These are phyloP conservation scores for Netelia fuscicornis DNA, from an alignment of 2,888 invertebrate species.

Conservation along the genomic window DNA sequence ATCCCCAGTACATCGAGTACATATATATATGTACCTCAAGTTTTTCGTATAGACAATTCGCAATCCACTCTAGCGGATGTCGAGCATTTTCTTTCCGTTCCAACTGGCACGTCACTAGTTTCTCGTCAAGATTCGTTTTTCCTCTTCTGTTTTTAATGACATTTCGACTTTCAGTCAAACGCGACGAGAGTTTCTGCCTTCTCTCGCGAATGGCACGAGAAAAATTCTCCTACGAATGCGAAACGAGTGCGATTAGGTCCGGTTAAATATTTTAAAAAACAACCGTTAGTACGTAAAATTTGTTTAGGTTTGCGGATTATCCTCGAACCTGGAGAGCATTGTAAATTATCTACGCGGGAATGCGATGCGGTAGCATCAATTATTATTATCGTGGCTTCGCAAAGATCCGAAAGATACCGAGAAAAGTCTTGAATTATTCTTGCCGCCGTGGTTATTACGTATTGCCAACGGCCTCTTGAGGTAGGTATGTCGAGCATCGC, in stretches of 20 bases:
- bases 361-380: constrained; percentile 21
- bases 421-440: constrained; percentile 37
- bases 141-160: not conserved
- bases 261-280: no score
- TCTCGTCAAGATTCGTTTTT: not conserved
- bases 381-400: constrained; percentile 29
- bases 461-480: constrained; percentile 34
- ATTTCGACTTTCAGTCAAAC: constrained; percentile 5
- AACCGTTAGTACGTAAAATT: no score
- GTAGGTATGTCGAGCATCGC: constrained; percentile 55
- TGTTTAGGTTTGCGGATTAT: no score
- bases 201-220: no score
- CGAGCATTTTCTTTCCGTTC: not conserved
- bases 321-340: not conserved
- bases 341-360: constrained; percentile 35
- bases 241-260: no score
- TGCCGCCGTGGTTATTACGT: constrained; percentile 18
- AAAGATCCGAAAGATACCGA: constrained; percentile 21
- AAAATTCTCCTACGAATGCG: no score
- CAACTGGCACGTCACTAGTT: constrained; percentile 19
- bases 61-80: constrained; percentile 17
- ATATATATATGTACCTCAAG: not conserved
- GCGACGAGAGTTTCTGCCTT: constrained; percentile 11
- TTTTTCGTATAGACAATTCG: constrained; percentile 29
- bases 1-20: constrained; percentile 4